Conservation (phyloP, 2,113 vertebrate species). For the Apistogramma diplotaenia region DNA sequence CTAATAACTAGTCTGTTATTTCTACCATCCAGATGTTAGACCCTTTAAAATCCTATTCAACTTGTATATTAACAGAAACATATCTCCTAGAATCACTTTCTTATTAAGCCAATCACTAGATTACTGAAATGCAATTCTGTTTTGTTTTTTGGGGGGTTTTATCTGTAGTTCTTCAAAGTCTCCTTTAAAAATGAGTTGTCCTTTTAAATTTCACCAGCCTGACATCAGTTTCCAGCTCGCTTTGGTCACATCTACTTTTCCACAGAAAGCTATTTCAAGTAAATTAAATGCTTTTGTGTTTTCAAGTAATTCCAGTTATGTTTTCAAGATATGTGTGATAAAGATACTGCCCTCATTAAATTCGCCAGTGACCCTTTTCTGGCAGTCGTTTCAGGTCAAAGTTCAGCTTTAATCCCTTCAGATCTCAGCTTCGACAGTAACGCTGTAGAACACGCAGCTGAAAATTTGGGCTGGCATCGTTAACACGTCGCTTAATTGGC, state of each 20-base stretch:
- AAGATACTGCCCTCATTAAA: slow-evolving; percentile 55
- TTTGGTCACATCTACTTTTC: slow-evolving; percentile 34
- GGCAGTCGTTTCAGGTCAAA: slow-evolving; percentile 35
- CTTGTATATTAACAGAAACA: not conserved
- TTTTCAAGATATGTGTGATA: slow-evolving; percentile 41
- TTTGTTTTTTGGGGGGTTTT: not conserved
- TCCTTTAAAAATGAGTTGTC: not conserved
- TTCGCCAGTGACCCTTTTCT: slow-evolving; percentile 39
- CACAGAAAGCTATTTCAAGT: slow-evolving; percentile 40
- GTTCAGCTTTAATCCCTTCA: slow-evolving; percentile 57
- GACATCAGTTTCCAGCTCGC: not conserved
- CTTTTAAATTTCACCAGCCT: slow-evolving; percentile 9
- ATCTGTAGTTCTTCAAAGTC: slow-evolving; percentile 10
- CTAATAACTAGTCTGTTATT: not conserved
- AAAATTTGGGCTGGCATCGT: slow-evolving; percentile 36
- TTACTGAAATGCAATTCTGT: not conserved
- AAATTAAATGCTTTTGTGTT: slow-evolving; percentile 43
- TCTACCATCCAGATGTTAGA: not conserved
- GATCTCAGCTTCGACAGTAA: slow-evolving; percentile 41
- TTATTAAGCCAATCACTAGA: not conserved
- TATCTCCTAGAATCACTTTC: not conserved
- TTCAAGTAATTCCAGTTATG: slow-evolving; percentile 22
- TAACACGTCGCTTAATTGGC: slow-evolving; percentile 44
- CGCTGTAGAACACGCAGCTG: slow-evolving; percentile 41
- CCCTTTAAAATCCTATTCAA: not conserved